A percentile compares a stretch with the other conserved stretches of the same genome.
These are phyloP conservation scores for Embiotoca jacksoni DNA, from an alignment of 2,113 vertebrate species.

Conservation along the genomic window DNA sequence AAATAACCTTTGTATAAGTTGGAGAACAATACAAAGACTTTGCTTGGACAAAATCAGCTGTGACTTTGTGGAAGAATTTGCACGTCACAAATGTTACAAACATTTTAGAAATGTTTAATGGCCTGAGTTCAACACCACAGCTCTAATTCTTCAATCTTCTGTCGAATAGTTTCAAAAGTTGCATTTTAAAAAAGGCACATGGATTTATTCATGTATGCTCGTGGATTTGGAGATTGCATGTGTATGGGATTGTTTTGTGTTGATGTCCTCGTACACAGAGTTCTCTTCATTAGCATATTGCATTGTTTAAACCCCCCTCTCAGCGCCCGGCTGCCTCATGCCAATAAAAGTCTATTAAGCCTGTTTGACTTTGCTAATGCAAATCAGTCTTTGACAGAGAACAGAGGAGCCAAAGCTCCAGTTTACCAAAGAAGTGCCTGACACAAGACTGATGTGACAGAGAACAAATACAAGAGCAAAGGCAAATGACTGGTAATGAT, in stretches of 20 bases:
- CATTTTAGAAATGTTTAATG: background rate
- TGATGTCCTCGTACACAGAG: slow-evolving; percentile 46
- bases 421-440: slow-evolving; percentile 36
- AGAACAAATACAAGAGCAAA: slow-evolving; percentile 43
- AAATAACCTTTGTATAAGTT: slow-evolving; percentile 48
- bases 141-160: background rate
- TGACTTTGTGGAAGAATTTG: background rate
- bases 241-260: background rate
- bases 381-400: slow-evolving; percentile 59
- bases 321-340: slow-evolving; percentile 37
- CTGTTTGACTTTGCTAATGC: slow-evolving; percentile 76
- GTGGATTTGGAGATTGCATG: background rate
- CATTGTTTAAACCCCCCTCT: slow-evolving; percentile 64
- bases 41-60: background rate
- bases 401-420: slow-evolving; percentile 25
- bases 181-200: slow-evolving; percentile 5
- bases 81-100: background rate
- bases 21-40: slow-evolving; percentile 18
- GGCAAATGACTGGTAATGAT: slow-evolving; percentile 45
- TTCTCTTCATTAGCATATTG: slow-evolving; percentile 65
- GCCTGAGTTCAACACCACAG: background rate
- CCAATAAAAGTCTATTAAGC: slow-evolving; percentile 74
- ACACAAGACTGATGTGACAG: slow-evolving; percentile 43
- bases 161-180: background rate
- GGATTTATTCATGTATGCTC: slow-evolving; percentile 10